Evolutionary conservation across 2,113 vertebrate species (phyloP).

Genomic region (Taurulus bubalis): DNA sequence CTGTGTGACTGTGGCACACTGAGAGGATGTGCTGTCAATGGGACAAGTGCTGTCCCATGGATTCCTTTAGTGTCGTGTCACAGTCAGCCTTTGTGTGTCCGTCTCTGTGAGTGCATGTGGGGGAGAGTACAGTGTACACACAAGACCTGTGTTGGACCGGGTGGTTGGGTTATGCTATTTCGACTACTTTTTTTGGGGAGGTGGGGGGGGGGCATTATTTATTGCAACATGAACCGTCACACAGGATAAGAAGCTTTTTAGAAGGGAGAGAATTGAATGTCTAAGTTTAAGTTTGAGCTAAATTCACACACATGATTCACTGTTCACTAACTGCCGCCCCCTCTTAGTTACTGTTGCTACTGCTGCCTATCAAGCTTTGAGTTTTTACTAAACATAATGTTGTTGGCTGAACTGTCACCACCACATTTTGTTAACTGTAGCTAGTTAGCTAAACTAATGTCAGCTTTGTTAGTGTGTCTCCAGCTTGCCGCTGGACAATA

Average conservation of each 20-base stretch:
- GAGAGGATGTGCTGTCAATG: constrained; percentile 54
- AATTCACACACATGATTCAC: not conserved
- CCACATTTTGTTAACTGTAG: not conserved
- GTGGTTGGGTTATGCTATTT: constrained; percentile 15
- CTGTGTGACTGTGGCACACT: constrained; percentile 32
- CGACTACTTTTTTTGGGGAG: not conserved
- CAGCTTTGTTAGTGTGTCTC: not conserved
- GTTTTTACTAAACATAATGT: not conserved
- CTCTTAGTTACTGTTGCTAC: constrained; percentile 1
- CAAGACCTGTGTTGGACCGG: constrained; percentile 21
- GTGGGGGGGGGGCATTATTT: not conserved
- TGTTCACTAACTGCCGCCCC: not conserved
- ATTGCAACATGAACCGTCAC: not conserved
- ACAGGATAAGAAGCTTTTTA: not conserved
- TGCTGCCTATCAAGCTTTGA: not conserved
- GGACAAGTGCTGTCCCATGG: constrained; percentile 35
- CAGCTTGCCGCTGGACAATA: not conserved
- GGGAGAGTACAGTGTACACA: constrained; percentile 26
- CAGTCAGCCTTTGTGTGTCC: constrained; percentile 62
- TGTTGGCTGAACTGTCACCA: not conserved
- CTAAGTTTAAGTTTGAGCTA: not conserved
- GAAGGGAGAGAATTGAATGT: not conserved
- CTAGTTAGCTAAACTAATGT: not conserved
- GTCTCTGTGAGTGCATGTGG: constrained; percentile 41
- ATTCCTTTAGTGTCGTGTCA: constrained; percentile 57